phyloP scores from a whole-genome alignment of 2,797 vertebrate genomes.

The Dipus sagitta region DNA sequence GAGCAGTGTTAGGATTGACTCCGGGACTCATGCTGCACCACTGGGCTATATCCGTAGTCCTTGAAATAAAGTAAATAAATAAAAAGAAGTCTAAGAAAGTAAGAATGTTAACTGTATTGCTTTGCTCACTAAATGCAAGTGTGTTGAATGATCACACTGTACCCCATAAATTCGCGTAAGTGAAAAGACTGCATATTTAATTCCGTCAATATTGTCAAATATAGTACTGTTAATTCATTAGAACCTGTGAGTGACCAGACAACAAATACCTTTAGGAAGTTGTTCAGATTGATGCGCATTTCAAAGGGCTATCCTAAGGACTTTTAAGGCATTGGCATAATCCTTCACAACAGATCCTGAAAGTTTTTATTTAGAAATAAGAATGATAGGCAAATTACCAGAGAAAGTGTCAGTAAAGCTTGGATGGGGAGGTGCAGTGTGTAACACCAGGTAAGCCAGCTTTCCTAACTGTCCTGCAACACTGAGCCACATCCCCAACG shows the following conservation, averaged over 20 bases:
- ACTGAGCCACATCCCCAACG: neutral
- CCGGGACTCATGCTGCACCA: no score
- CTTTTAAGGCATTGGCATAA: neutral
- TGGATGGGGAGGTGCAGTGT: neutral
- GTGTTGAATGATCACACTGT: neutral
- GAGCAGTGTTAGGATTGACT: neutral
- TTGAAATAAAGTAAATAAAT: neutral
- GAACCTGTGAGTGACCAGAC: neutral
- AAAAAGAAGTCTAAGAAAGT: neutral
- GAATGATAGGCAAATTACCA: neutral
- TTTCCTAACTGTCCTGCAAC: neutral
- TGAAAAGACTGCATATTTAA: neutral
- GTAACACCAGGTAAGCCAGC: neutral
- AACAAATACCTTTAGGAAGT: neutral
- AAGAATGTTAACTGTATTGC: neutral
- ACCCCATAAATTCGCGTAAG: neutral
- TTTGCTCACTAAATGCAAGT: neutral
- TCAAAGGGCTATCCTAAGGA: neutral
- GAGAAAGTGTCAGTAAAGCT: neutral
- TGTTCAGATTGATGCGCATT: neutral
- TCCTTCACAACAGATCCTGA: neutral
- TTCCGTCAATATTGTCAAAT: neutral
- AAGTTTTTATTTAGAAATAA: slow-evolving; percentile 1
- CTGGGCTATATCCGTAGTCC: neutral
- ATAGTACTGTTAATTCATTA: neutral